phyloP scores from a whole-genome alignment of 2,888 invertebrate species.

The Pammene aurita region DNA sequence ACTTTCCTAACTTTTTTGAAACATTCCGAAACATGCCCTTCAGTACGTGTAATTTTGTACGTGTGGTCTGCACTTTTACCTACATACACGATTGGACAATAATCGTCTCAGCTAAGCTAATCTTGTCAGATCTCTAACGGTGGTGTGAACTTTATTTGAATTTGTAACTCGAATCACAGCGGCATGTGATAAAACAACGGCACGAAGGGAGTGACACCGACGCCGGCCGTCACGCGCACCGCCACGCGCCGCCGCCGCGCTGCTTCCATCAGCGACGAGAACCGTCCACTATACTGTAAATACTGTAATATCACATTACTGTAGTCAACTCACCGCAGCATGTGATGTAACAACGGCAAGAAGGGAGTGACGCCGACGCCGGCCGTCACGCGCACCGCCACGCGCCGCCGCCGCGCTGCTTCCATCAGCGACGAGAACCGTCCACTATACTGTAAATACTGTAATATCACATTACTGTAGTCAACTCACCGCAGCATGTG shows the following conservation, averaged over 20 bases:
- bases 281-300: slow-evolving; percentile 74
- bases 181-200: slow-evolving; percentile 59
- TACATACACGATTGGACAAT: too few species aligned
- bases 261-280: slow-evolving; percentile 79
- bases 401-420: slow-evolving; percentile 60
- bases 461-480: too few species aligned
- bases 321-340: slow-evolving; percentile 61
- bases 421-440: slow-evolving; percentile 83
- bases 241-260: slow-evolving; percentile 49
- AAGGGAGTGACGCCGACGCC: slow-evolving; percentile 84
- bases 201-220: slow-evolving; percentile 83
- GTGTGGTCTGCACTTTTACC: too few species aligned
- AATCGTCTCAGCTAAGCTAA: too few species aligned
- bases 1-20: too few species aligned
- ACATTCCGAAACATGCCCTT: too few species aligned
- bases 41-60: too few species aligned
- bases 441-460: slow-evolving; percentile 78
- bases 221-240: slow-evolving; percentile 83
- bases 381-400: slow-evolving; percentile 82
- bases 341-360: slow-evolving; percentile 69
- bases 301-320: too few species aligned
- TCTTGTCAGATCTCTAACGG: too few species aligned
- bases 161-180: too few species aligned
- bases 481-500: slow-evolving; percentile 66
- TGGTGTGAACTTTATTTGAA: too few species aligned